A percentile compares a stretch with the other conserved stretches of the same genome.
These are phyloP conservation scores for Phenganax marumi DNA, from an alignment of 92 coral and sea anemone genomes.

Conservation along the genomic window DNA sequence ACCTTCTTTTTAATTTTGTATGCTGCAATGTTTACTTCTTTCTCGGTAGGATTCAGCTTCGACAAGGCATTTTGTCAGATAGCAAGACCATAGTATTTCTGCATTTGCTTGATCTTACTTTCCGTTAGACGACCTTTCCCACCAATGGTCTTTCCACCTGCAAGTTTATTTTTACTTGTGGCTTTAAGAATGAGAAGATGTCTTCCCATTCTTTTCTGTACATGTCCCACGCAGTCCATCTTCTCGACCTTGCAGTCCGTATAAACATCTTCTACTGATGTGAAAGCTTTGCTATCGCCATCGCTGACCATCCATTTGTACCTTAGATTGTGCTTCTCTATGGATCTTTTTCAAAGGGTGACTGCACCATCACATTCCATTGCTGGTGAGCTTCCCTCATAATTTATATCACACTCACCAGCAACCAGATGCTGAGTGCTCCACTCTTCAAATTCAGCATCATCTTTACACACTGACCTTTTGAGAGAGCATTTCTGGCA, in stretches of 20 bases:
- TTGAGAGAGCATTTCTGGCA: conserved; percentile 11
- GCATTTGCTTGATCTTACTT: conserved; percentile 27
- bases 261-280: conserved; percentile 33
- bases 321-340: conserved; percentile 36
- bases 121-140: conserved; percentile 43
- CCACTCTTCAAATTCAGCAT: conserved; percentile 35
- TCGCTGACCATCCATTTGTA: conserved; percentile 29
- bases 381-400: conserved; percentile 45
- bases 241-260: not conserved
- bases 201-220: conserved; percentile 38
- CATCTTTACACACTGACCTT: conserved; percentile 24
- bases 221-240: not conserved
- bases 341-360: conserved; percentile 37
- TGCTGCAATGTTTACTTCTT: conserved; percentile 17
- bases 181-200: conserved; percentile 37
- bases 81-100: conserved; percentile 9
- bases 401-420: conserved; percentile 21
- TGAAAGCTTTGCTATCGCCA: conserved; percentile 41
- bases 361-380: conserved; percentile 46
- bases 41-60: conserved; percentile 40
- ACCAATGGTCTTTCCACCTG: conserved; percentile 51
- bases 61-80: conserved; percentile 34
- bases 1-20: no score
- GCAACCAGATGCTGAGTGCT: conserved; percentile 28
- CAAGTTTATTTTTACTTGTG: conserved; percentile 35